Evolutionary conservation across 2,888 invertebrate species (phyloP), one percentile per base, ranked within the genome.

Genomic region (Trichogramma evanescens): DNA sequence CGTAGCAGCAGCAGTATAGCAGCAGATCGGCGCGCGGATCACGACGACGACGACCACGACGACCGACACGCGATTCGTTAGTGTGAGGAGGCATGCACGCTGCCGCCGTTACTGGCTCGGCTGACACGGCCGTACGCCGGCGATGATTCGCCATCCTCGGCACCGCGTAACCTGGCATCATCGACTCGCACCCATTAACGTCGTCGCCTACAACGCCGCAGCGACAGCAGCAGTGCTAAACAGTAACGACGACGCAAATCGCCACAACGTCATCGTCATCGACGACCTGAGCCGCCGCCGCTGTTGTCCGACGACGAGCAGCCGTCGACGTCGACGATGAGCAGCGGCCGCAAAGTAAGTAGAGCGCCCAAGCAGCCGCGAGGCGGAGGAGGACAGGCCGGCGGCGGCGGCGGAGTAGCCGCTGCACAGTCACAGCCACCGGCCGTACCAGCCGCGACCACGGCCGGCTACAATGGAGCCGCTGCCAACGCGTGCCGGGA

Each of bases 281-380:
- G 26, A 26, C 26, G 26, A 26, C 26, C 26, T 26, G 26, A 26
- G 26, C 26, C 26, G 26, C 26, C 39, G 54, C 26, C 39, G n/a
- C 26, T 38, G 46, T 52, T 60, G 53, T 61, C 58, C 64, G 62
- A 62, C 62, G 61, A 64, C 63, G 61, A 61, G 43, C 61, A 10
- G 54, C 26, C 53, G 6, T 44, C 63, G 63, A 48, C 48, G 48
- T 48, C 10, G 48, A 48, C 26, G 48, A 48, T 10, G 10, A 48
- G 48, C 48, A 10, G 48, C 26, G 26, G 58, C 55, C 56, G 63
- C 48, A 61, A 56, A 63, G 56, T 56, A 54, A 59, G 61, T 56
- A 61, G 53, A 54, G 50, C 61, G 60, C 58, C 48, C 10, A 13
- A 53, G 61, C 56, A 53, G 8, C n/a, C 58, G 58, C 43, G 48